phyloP scores from a whole-genome alignment of 2,888 invertebrate genomes.

The Idaea dimidiata region DNA sequence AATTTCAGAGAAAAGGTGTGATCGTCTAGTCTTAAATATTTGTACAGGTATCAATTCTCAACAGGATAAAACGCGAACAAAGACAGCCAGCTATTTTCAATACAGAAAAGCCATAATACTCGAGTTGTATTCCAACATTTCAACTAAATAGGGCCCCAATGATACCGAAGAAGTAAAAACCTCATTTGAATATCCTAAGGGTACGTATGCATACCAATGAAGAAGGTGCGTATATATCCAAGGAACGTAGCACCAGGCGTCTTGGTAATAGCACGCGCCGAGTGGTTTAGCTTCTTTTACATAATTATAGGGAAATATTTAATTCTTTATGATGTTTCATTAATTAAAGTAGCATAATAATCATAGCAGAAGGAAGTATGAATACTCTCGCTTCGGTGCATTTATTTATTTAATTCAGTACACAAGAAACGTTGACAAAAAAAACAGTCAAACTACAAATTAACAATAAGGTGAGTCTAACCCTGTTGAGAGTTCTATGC shows the following conservation, averaged over 20 bases:
- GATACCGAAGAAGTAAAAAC: constrained; percentile 52
- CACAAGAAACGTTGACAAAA: too few species aligned
- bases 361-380: too few species aligned
- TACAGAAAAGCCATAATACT: neutral
- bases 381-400: constrained; percentile 1
- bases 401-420: constrained; percentile 12
- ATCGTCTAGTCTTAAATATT: neutral
- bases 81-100: neutral
- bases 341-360: too few species aligned
- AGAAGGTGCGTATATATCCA: constrained; percentile 38
- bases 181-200: constrained; percentile 56
- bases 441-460: too few species aligned
- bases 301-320: constrained; percentile 3
- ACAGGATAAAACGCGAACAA: neutral
- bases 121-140: constrained; percentile 14
- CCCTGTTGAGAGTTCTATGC: too few species aligned
- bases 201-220: constrained; percentile 46
- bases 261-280: constrained; percentile 38
- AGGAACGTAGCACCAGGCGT: constrained; percentile 30
- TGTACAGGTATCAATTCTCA: neutral
- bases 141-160: constrained; percentile 23
- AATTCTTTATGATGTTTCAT: neutral
- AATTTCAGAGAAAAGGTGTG: too few species aligned
- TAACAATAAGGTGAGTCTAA: too few species aligned
- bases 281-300: neutral